Conservation (phyloP, 2,797 vertebrate genomes). For the Microcaecilia unicolor region DNA sequence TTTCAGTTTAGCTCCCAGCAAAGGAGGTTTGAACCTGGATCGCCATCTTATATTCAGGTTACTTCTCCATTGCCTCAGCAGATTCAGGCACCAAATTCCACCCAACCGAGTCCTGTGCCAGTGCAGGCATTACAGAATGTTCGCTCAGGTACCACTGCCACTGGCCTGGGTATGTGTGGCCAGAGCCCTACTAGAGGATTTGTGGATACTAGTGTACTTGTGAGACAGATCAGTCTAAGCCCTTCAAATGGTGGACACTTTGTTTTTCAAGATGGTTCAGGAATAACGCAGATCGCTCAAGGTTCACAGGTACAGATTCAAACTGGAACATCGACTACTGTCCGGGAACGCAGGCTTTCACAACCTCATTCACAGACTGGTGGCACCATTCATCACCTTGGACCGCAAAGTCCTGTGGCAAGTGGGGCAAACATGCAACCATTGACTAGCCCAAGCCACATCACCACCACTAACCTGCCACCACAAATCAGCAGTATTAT, state of each 20-base stretch:
- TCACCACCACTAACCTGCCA: slow-evolving; percentile 86
- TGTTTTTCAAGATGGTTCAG: slow-evolving; percentile 82
- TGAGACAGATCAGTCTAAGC: slow-evolving; percentile 80
- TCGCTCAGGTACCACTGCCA: slow-evolving; percentile 63
- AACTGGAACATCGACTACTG: slow-evolving; percentile 56
- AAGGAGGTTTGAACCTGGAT: slow-evolving; percentile 84
- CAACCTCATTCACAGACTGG: slow-evolving; percentile 91
- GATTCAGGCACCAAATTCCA: slow-evolving; percentile 90
- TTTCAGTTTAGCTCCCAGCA: slow-evolving; percentile 85
- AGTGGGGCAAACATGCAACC: slow-evolving; percentile 64
- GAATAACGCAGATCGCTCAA: slow-evolving; percentile 73
- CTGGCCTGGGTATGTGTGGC: slow-evolving; percentile 75
- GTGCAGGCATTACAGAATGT: slow-evolving; percentile 64
- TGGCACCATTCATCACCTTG: slow-evolving; percentile 90
- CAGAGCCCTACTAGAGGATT: slow-evolving; percentile 84
- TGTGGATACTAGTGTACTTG: slow-evolving; percentile 81
- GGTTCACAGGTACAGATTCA: slow-evolving; percentile 59
- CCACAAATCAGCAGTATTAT: slow-evolving; percentile 97
- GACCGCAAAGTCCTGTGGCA: slow-evolving; percentile 85
- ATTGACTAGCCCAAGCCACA: slow-evolving; percentile 79
- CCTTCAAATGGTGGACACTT: slow-evolving; percentile 81
- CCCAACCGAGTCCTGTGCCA: slow-evolving; percentile 78
- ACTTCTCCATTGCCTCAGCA: slow-evolving; percentile 83
- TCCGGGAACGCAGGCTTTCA: slow-evolving; percentile 81
- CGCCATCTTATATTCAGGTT: slow-evolving; percentile 88